Evolutionary conservation across 1,140 invertebrate genomes (phyloP), one percentile per base, ranked within the genome.

Genomic region (Brachionus sp.): DNA sequence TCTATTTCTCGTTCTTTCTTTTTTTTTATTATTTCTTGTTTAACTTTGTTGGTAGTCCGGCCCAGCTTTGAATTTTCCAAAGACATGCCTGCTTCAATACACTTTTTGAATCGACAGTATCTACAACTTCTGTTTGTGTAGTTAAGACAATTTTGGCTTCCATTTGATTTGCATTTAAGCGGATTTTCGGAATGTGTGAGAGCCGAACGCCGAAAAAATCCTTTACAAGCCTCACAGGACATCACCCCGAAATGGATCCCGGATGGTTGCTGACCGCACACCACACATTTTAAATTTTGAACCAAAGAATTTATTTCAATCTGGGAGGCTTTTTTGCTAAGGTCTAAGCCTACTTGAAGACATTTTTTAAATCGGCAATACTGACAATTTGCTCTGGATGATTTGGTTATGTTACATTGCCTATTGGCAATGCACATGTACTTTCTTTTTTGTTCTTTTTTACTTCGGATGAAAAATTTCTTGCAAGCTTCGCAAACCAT

Each of bases 311-410:
- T 75, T 25, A 46, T 75, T 46, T 75, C 70, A 12, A 46, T 46
- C 23, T 75, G 70, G 13, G 70, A 39, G 29, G 84, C 86, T 85
- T 88, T 95, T 94, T 94, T 92, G 98, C 96, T 87, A 98, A 91
- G 7, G 84, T 98, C 96, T 96, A 99, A 98, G 87, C 97, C 96
- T 90, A 98, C 94, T 88, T 95, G 93, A 84, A 99, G 94, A 90
- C 97, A 99, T 89, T 98, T 99, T 90, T 98, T 97, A 89, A 98
- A 99, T 82, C 97, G 92, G 90, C 97, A 99, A 90, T 96, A 98
- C 91, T 98, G 96, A 91, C 97, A 98, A 42, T 87, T 87, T 13
- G 88, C 87, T 50, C 88, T 84, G 25, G 86, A 87, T 64, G 88
- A 88, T 80, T 87, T 88, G 10, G 87, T 88, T 5, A 89, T 87